These are phyloP conservation scores for Brienomyrus longianalis DNA, from an alignment of 2,113 vertebrate species.

Conservation along the genomic window DNA sequence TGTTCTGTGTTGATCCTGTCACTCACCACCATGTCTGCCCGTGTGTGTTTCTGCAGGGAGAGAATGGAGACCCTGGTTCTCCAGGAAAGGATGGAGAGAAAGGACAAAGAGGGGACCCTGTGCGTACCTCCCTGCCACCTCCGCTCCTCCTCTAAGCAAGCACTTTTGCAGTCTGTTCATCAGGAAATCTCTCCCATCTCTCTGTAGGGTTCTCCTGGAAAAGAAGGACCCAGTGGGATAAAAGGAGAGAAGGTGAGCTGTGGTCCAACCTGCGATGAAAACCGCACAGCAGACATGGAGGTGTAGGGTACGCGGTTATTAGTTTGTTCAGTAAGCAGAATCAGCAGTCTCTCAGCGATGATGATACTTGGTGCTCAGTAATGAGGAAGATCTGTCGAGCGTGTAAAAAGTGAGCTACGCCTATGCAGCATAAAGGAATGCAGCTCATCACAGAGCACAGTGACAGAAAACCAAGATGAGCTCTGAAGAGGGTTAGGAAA, in stretches of 20 bases:
- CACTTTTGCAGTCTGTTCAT: constrained; percentile 43
- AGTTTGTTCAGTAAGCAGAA: neutral
- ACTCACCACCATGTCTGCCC: constrained; percentile 29
- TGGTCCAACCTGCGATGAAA: neutral
- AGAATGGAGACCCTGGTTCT: constrained; percentile 59
- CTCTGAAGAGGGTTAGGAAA: neutral
- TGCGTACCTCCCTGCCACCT: constrained; percentile 51
- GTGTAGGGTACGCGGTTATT: neutral
- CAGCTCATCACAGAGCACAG: neutral
- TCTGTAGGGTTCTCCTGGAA: constrained; percentile 61
- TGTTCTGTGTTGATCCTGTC: neutral
- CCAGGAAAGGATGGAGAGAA: constrained; percentile 56
- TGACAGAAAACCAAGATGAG: neutral
- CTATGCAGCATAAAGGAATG: neutral
- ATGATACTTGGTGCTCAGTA: neutral
- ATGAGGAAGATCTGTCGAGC: neutral
- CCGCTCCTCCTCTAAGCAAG: constrained; percentile 24
- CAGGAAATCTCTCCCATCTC: constrained; percentile 45
- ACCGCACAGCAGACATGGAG: neutral
- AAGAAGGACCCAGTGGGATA: constrained; percentile 44
- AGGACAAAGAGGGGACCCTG: constrained; percentile 69
- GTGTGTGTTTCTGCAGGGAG: constrained; percentile 56
- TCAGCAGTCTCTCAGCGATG: neutral
- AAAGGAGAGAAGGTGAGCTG: constrained; percentile 73
- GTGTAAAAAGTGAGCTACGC: neutral